Conservation (phyloP, 2,797 vertebrate species). For the Huso huso region DNA sequence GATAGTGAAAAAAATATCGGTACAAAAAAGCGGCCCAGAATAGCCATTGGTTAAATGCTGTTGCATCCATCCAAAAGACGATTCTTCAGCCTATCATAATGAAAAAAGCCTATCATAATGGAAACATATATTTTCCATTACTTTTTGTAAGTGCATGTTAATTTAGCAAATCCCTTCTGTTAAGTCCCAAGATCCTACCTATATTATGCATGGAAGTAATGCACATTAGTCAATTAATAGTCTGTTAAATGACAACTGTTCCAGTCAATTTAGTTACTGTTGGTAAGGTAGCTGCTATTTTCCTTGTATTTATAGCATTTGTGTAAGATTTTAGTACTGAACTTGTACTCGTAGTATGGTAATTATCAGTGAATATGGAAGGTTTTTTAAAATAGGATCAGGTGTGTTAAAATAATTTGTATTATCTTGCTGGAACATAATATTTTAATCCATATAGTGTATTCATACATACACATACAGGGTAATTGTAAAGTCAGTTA, state of each 20-base stretch:
- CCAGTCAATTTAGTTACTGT: slow-evolving; percentile 87
- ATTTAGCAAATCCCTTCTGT: slow-evolving; percentile 67
- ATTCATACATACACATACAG: too few species aligned
- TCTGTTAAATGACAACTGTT: slow-evolving; percentile 92
- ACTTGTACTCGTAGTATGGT: too few species aligned
- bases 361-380: too few species aligned
- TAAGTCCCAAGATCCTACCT: slow-evolving; percentile 75
- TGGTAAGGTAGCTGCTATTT: slow-evolving; percentile 39
- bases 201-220: slow-evolving; percentile 62
- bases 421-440: too few species aligned
- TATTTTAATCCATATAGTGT: too few species aligned
- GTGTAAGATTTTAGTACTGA: too few species aligned
- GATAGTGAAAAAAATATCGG: too few species aligned
- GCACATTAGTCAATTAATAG: slow-evolving; percentile 98
- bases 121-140: slow-evolving; percentile 26
- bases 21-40: too few species aligned
- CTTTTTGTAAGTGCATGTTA: slow-evolving; percentile 36
- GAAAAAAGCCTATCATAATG: slow-evolving; percentile 32
- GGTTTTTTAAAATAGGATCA: too few species aligned
- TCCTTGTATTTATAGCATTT: slow-evolving; percentile 14
- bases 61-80: slow-evolving; percentile 34
- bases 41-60: slow-evolving; percentile 20
- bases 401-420: too few species aligned
- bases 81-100: background rate
- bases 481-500: too few species aligned